Evolutionary conservation across 2,113 vertebrate species (phyloP).

Genomic region (Aspidoscelis tigris): DNA sequence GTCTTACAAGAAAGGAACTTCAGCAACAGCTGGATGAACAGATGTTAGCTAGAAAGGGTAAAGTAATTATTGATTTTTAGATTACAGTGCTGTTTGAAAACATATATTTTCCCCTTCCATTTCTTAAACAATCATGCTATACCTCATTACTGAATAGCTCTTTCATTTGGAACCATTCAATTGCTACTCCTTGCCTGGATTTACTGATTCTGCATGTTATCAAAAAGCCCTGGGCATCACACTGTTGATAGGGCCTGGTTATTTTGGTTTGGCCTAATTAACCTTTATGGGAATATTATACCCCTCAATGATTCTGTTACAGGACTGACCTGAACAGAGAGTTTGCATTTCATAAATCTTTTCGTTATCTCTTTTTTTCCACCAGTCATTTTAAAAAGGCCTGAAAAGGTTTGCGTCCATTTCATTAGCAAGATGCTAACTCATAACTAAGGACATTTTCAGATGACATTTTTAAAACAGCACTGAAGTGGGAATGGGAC

Average conservation of each 20-base stretch:
- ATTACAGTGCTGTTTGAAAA: not conserved
- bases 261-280: too few species aligned
- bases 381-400: not conserved
- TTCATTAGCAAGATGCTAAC: not conserved
- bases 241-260: not conserved
- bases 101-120: not conserved
- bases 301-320: not conserved
- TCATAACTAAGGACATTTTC: too few species aligned
- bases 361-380: not conserved
- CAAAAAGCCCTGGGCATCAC: not conserved
- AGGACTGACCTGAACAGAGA: too few species aligned
- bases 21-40: too few species aligned
- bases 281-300: not conserved
- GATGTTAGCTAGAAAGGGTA: not conserved
- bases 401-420: not conserved
- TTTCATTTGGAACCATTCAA: not conserved
- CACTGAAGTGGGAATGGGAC: too few species aligned
- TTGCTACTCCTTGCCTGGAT: not conserved
- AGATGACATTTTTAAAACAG: too few species aligned
- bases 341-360: not conserved
- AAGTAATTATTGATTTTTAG: slow-evolving; percentile 18
- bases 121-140: not conserved
- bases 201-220: not conserved
- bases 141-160: not conserved
- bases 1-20: too few species aligned